Evolutionary conservation across 1,140 invertebrate genomes (phyloP), one percentile per base, ranked within the genome.

Genomic region (Calliopsis andreniformis): DNA sequence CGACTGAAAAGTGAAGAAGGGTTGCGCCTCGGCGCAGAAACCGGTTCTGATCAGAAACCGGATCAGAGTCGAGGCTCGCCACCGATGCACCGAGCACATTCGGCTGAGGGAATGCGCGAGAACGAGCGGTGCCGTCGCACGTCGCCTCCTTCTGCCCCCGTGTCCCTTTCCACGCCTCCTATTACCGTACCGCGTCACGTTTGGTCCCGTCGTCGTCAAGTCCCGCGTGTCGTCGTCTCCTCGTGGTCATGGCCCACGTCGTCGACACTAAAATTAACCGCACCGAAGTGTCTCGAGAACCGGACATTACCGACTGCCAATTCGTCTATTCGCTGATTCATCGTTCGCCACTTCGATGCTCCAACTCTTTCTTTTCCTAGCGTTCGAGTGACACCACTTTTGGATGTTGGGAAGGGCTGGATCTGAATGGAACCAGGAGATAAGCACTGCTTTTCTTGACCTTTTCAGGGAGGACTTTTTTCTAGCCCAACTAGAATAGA

Each of bases 221-320:
- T 7, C 10, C 56, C 16, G 18, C 20, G 20, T 43, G n/a, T 32
- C 25, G 43, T 62, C 18, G 16, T 10, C 25, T 23, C 16, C 28
- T 55, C 51, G 32, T 58, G 56, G 66, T 68, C 76, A 68, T 14
- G 53, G 30, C 32, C 76, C 49, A 14, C 4, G 10, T 4, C 58
- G 25, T 53, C 28, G 35, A 43, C 30, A 76, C 67, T 61, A 61
- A 67, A 78, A 72, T 73, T 82, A 83, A 51, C 32, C 10, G n/a
- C 28, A 3, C n/a, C 3, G 35, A 12, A 4, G 39, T 10, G 25
- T 28, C 10, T 28, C 20, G 53, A 56, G 18, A 62, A 62, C 8
- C 28, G 32, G 30, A 55, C 53, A 55, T 30, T 18, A n/a, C n/a
- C n/a, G n/a, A n/a, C n/a, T n/a, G 43, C 43, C 43, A 42, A 42